A percentile compares a stretch with the other conserved stretches of the same genome.
These are phyloP conservation scores for Channa maculata DNA, from an alignment of 2,113 vertebrate genomes.

Conservation along the genomic window DNA sequence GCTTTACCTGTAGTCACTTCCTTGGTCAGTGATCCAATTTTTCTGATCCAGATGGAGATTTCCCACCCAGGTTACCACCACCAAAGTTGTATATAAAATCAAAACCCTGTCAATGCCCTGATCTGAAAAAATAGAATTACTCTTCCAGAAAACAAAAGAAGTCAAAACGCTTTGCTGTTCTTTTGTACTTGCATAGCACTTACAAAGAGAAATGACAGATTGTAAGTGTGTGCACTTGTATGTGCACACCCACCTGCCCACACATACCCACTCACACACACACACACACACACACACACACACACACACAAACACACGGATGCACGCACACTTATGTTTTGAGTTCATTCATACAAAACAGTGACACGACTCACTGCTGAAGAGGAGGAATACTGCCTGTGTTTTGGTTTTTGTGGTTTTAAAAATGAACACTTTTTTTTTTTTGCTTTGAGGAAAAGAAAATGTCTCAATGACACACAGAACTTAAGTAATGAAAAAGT, in stretches of 20 bases:
- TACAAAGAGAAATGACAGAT: slow-evolving; percentile 80
- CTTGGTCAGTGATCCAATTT: slow-evolving; percentile 41
- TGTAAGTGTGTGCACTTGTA: slow-evolving; percentile 49
- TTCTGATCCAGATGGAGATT: slow-evolving; percentile 51
- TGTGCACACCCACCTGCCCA: slow-evolving; percentile 61
- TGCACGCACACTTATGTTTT: slow-evolving; percentile 17
- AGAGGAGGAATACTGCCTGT: slow-evolving; percentile 81
- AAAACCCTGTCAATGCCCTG: slow-evolving; percentile 79
- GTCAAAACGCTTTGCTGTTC: slow-evolving; percentile 78
- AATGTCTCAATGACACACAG: slow-evolving; percentile 24
- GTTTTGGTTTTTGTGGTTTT: slow-evolving; percentile 77
- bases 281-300: slow-evolving; percentile 8
- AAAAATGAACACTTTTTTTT: slow-evolving; percentile 78
- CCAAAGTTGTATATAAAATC: slow-evolving; percentile 61
- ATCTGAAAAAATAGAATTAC: slow-evolving; percentile 82
- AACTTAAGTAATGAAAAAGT: slow-evolving; percentile 47
- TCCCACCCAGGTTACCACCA: slow-evolving; percentile 32
- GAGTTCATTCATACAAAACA: slow-evolving; percentile 75
- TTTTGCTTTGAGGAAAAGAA: slow-evolving; percentile 63
- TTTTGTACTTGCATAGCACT: slow-evolving; percentile 89
- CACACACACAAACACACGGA: slow-evolving; percentile 14
- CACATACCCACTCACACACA: slow-evolving; percentile 31
- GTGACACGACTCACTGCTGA: slow-evolving; percentile 74
- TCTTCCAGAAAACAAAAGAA: slow-evolving; percentile 79
- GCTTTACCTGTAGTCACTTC: slow-evolving; percentile 46